Conservation (phyloP, 2,888 invertebrate species). For the Diplazon laetatorius region DNA sequence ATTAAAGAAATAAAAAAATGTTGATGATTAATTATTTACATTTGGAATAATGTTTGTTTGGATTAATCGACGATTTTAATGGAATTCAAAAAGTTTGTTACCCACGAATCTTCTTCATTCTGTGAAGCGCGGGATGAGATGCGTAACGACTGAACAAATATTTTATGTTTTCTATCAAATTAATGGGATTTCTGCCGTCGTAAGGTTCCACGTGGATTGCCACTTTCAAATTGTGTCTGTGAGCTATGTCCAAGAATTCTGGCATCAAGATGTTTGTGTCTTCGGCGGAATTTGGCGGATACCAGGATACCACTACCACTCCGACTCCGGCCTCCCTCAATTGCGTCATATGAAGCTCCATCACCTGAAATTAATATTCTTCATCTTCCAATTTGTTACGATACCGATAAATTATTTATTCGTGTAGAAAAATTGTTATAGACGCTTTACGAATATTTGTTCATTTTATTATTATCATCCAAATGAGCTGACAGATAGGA, state of each 20-base stretch:
- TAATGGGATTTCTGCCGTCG: slow-evolving; percentile 83
- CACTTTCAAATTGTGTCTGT: slow-evolving; percentile 83
- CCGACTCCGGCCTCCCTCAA: slow-evolving; percentile 85
- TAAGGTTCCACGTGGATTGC: slow-evolving; percentile 86
- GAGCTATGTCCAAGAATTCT: slow-evolving; percentile 81
- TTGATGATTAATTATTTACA: no score
- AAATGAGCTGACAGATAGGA: no score
- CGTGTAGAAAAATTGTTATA: no score
- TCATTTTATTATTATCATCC: no score
- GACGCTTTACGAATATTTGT: no score
- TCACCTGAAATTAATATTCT: slow-evolving; percentile 78
- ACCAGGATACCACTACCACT: slow-evolving; percentile 85
- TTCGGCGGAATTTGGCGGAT: slow-evolving; percentile 82
- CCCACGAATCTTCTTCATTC: slow-evolving; percentile 81
- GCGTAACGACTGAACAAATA: slow-evolving; percentile 83
- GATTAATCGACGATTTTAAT: neutral
- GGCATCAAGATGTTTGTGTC: slow-evolving; percentile 82
- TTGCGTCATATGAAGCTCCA: slow-evolving; percentile 85
- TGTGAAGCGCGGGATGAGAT: slow-evolving; percentile 84
- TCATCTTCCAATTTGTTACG: no score
- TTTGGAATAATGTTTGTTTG: no score
- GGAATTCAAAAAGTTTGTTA: slow-evolving; percentile 59
- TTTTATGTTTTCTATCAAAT: slow-evolving; percentile 83
- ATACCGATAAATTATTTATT: slow-evolving; percentile 6
- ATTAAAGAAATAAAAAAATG: no score